These are phyloP conservation scores for Melieria omissa DNA, from an alignment of 2,888 invertebrate species.

Conservation along the genomic window DNA sequence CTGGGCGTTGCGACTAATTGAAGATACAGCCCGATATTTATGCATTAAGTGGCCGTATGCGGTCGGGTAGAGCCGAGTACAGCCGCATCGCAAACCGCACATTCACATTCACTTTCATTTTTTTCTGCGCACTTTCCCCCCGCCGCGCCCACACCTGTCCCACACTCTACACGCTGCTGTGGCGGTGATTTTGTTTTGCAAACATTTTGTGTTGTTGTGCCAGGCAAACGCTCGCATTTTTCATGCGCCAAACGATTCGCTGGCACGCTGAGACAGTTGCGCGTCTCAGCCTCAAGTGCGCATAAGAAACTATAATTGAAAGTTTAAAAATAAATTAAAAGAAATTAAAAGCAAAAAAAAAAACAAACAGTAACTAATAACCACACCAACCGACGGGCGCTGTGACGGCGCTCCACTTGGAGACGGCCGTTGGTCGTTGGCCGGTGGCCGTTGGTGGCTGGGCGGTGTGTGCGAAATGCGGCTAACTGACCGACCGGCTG, in stretches of 20 bases:
- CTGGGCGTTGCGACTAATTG: constrained; percentile 19
- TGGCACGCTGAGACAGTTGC: background rate
- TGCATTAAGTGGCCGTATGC: background rate
- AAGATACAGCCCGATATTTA: constrained; percentile 5
- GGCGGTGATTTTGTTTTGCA: background rate
- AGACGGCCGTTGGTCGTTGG: background rate
- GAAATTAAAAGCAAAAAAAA: constrained; percentile 23
- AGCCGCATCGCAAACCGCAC: constrained; percentile 17
- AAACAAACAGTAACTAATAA: background rate
- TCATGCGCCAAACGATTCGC: constrained; percentile 1
- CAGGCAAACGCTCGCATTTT: background rate
- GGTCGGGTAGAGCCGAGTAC: background rate
- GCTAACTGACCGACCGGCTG: background rate
- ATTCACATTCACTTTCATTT: constrained; percentile 29
- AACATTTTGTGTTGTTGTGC: constrained; percentile 1
- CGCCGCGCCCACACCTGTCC: background rate
- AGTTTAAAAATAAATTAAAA: constrained; percentile 29
- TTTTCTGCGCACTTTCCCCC: background rate
- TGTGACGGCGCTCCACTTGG: background rate
- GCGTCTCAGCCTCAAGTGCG: background rate
- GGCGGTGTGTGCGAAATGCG: background rate
- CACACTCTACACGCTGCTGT: background rate
- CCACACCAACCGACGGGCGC: background rate
- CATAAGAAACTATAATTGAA: constrained; percentile 17
- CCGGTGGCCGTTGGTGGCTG: background rate